Evolutionary conservation across 2,888 invertebrate species (phyloP), one percentile per base, ranked within the genome.

Genomic region (Blomia tropicalis): DNA sequence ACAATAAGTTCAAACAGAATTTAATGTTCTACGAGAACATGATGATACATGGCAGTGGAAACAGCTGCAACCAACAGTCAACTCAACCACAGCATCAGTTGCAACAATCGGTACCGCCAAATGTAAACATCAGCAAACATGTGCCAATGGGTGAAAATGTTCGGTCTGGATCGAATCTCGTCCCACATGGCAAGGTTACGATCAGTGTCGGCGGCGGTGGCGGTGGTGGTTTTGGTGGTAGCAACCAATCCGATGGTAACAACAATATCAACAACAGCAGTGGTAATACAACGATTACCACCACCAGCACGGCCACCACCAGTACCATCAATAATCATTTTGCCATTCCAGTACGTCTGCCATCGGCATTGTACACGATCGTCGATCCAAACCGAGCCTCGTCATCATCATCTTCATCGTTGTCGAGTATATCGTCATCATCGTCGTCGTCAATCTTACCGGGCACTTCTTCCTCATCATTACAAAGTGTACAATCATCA

Each of bases 11-110:
- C 32, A 32, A 30, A 54, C 54, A 41, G 19, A 62, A 62, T 29
- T 36, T 62, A 17, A 31, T 56, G 62, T 62, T 62, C 56, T 62
- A 62, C n/a, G 62, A 62, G 29, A 62, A 58, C 29, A 62, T 62
- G 41, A 30, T 56, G 56, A 17, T 19, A 29, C 51, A 51, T 4
- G 22, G 7, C n/a, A n/a, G n/a, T n/a, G n/a, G n/a, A n/a, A n/a
- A n/a, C n/a, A n/a, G n/a, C n/a, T n/a, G n/a, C n/a, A n/a, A n/a
- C n/a, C n/a, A n/a, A n/a, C n/a, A n/a, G n/a, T n/a, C n/a, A n/a
- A n/a, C n/a, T n/a, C 47, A 47, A 47, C 22, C 17, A 19, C 22
- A 47, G 14, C 11, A 23, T 19, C 47, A 36, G 36, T 51, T 32
- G 4, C 30, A 27, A n/a, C 44, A 11, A 29, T 31, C 22, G 31